These are phyloP conservation scores for Drosophila bipectinata DNA, from an alignment of 1,140 invertebrate species.

Conservation along the genomic window DNA sequence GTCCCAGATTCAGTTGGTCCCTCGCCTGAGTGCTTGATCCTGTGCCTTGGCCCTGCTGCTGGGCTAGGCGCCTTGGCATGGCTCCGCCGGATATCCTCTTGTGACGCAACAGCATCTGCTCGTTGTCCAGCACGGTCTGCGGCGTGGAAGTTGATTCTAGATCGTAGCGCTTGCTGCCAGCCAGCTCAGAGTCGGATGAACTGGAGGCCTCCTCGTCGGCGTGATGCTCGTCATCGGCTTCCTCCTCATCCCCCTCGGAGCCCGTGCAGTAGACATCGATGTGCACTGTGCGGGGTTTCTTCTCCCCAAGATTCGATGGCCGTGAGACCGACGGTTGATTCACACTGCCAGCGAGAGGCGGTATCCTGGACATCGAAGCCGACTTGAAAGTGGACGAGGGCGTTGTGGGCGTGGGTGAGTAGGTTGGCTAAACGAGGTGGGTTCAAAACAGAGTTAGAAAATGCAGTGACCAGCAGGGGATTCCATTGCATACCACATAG, in stretches of 20 bases:
- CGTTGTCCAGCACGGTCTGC: conserved; percentile 88
- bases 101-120: conserved; percentile 87
- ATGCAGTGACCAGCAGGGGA: background rate
- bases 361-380: conserved; percentile 74
- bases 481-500: conserved; percentile 59
- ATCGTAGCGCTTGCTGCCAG: conserved; percentile 62
- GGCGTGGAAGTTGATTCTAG: conserved; percentile 85
- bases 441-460: background rate
- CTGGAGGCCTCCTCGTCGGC: conserved; percentile 86
- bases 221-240: conserved; percentile 85
- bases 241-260: conserved; percentile 86
- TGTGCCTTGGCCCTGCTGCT: conserved; percentile 10
- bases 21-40: conserved; percentile 6
- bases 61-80: conserved; percentile 83
- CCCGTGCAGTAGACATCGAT: conserved; percentile 92
- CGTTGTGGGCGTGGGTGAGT: conserved; percentile 65
- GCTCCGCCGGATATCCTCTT: conserved; percentile 82
- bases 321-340: conserved; percentile 2
- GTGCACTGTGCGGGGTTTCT: conserved; percentile 89
- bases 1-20: conserved; percentile 56
- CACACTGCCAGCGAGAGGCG: conserved; percentile 32
- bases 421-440: conserved; percentile 45
- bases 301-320: conserved; percentile 79
- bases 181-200: conserved; percentile 41
- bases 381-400: conserved; percentile 75